Conservation (phyloP, 2,888 invertebrate species). For the Yponomeuta cagnagella region DNA sequence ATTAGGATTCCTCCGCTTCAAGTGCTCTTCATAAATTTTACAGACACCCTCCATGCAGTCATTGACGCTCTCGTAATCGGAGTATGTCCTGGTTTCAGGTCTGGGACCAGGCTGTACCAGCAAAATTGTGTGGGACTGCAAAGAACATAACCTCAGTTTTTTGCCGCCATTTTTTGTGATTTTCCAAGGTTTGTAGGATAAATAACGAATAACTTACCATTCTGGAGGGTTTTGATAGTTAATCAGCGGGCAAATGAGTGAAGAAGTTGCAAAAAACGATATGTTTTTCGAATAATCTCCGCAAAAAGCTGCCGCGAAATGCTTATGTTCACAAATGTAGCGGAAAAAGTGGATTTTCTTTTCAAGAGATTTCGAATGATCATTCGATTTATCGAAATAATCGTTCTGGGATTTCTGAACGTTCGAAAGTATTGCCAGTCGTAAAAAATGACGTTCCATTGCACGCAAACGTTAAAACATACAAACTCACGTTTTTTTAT, state of each 20-base stretch:
- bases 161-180: conserved; percentile 46
- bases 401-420: neutral
- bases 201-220: conserved; percentile 38
- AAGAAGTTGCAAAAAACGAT: neutral
- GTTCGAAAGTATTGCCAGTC: neutral
- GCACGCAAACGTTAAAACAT: neutral
- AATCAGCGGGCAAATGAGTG: neutral
- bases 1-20: conserved; percentile 96
- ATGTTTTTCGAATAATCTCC: conserved; percentile 16
- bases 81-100: conserved; percentile 97
- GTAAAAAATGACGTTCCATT: neutral
- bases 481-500: too few species aligned
- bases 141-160: conserved; percentile 44
- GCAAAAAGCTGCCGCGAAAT: neutral
- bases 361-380: neutral
- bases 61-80: conserved; percentile 98
- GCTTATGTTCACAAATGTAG: conserved; percentile 5
- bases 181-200: neutral
- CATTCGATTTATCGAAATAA: conserved; percentile 3
- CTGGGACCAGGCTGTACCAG: conserved; percentile 94
- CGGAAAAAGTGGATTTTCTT: neutral
- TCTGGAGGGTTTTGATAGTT: conserved; percentile 19
- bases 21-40: conserved; percentile 98
- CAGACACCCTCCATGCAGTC: conserved; percentile 99
- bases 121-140: conserved; percentile 96